These are phyloP conservation scores for Thymelicus sylvestris DNA, from an alignment of 2,888 invertebrate species.

Conservation along the genomic window DNA sequence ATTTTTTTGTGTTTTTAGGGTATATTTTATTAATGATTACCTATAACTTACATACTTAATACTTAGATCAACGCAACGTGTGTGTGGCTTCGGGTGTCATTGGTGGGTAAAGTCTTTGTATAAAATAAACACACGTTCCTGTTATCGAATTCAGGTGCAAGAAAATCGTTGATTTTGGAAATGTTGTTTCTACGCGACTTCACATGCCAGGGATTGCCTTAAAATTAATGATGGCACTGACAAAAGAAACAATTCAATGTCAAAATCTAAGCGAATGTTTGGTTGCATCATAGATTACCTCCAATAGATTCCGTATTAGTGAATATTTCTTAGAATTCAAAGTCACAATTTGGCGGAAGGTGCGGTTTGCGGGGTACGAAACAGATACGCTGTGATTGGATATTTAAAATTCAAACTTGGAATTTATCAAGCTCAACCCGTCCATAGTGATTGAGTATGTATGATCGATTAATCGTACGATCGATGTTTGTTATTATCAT, in stretches of 20 bases:
- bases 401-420: too few relatives aligned
- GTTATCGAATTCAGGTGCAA: slow-evolving; percentile 50
- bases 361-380: too few relatives aligned
- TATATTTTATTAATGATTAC: slow-evolving; percentile 71
- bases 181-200: slow-evolving; percentile 48
- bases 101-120: slow-evolving; percentile 81
- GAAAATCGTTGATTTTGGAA: slow-evolving; percentile 48
- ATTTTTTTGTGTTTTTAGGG: slow-evolving; percentile 64
- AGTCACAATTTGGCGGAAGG: too few relatives aligned
- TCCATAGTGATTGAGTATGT: too few relatives aligned
- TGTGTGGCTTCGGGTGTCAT: slow-evolving; percentile 81
- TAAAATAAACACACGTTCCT: slow-evolving; percentile 68
- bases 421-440: too few relatives aligned
- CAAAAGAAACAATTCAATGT: slow-evolving; percentile 52
- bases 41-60: slow-evolving; percentile 82
- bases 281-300: too few relatives aligned
- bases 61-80: slow-evolving; percentile 81
- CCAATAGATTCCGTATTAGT: too few relatives aligned
- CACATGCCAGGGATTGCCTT: slow-evolving; percentile 49
- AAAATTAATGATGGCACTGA: slow-evolving; percentile 60
- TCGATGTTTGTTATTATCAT: too few relatives aligned
- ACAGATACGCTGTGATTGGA: too few relatives aligned
- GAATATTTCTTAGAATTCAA: too few relatives aligned
- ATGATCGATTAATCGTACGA: too few relatives aligned
- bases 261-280: slow-evolving; percentile 17